Evolutionary conservation across 2,113 vertebrate genomes (phyloP).

Genomic region (Hepsetus odoe): DNA sequence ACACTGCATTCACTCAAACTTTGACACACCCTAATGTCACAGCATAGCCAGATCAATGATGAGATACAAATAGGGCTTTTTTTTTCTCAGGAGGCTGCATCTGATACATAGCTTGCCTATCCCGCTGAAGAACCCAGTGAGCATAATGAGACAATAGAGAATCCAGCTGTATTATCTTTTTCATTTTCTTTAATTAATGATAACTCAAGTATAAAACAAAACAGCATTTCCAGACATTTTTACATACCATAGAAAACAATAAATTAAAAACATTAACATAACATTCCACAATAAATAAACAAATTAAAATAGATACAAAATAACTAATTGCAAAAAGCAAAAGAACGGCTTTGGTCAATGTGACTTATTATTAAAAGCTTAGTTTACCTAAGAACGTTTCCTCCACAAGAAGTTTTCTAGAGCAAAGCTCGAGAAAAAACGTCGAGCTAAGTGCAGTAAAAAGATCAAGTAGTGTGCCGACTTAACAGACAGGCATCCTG

Average conservation of each 20-base stretch:
- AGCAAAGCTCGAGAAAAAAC: background rate
- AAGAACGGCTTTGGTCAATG: slow-evolving; percentile 45
- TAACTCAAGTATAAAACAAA: background rate
- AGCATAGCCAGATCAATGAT: background rate
- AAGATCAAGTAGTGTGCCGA: slow-evolving; percentile 37
- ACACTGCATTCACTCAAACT: background rate
- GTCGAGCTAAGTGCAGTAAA: background rate
- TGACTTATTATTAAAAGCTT: slow-evolving; percentile 40
- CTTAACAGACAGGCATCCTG: background rate
- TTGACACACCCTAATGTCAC: slow-evolving; percentile 9
- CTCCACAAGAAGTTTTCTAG: background rate
- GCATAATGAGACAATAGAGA: background rate
- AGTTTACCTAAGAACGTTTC: slow-evolving; percentile 20
- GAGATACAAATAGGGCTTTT: background rate
- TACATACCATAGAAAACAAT: slow-evolving; percentile 3
- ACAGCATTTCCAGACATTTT: background rate
- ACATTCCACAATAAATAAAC: background rate
- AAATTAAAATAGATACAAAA: background rate
- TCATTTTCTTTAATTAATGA: background rate
- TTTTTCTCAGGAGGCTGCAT: background rate
- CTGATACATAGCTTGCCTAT: background rate
- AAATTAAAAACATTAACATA: background rate
- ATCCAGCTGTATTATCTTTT: background rate
- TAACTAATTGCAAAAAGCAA: slow-evolving; percentile 28
- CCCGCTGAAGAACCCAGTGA: background rate